Evolutionary conservation across 1,140 invertebrate species (phyloP).

Genomic region (Macrosteles quadrilineatus): DNA sequence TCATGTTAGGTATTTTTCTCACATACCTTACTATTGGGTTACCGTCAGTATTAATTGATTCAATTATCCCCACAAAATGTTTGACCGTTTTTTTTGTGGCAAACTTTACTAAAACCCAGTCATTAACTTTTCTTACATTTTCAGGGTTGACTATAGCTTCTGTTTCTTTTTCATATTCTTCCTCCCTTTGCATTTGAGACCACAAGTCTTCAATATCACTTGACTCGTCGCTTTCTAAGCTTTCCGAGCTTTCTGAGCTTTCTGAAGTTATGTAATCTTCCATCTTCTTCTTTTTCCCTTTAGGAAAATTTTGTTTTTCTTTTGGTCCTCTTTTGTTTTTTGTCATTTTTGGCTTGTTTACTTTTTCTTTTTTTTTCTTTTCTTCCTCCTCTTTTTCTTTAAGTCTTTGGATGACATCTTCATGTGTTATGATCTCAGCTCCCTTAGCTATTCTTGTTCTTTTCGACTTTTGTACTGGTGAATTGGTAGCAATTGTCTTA

Average conservation of each 20-base stretch:
- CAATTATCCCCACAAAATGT: too few relatives aligned
- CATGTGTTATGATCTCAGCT: slow-evolving; percentile 23
- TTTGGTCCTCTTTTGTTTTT: background rate
- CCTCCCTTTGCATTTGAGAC: too few relatives aligned
- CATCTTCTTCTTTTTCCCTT: background rate
- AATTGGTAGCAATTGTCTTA: slow-evolving; percentile 5
- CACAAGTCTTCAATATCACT: too few relatives aligned
- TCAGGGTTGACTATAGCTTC: background rate
- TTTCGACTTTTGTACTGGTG: slow-evolving; percentile 17
- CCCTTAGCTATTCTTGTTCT: slow-evolving; percentile 19
- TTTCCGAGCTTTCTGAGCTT: background rate
- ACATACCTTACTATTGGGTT: too few relatives aligned
- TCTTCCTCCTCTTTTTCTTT: slow-evolving; percentile 11
- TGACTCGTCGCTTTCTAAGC: background rate
- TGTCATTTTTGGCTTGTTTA: too few relatives aligned
- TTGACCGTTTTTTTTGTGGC: too few relatives aligned
- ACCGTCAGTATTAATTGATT: too few relatives aligned
- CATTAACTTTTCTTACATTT: slow-evolving; percentile 3
- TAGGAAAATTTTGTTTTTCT: background rate
- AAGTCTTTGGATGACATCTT: slow-evolving; percentile 23
- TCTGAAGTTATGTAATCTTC: slow-evolving; percentile 9
- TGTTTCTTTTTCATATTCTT: too few relatives aligned
- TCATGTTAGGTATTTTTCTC: background rate
- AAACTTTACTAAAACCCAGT: too few relatives aligned
- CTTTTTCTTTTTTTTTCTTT: slow-evolving; percentile 5